Evolutionary conservation across 2,888 invertebrate genomes (phyloP).

Genomic region (Xylocampa areola): DNA sequence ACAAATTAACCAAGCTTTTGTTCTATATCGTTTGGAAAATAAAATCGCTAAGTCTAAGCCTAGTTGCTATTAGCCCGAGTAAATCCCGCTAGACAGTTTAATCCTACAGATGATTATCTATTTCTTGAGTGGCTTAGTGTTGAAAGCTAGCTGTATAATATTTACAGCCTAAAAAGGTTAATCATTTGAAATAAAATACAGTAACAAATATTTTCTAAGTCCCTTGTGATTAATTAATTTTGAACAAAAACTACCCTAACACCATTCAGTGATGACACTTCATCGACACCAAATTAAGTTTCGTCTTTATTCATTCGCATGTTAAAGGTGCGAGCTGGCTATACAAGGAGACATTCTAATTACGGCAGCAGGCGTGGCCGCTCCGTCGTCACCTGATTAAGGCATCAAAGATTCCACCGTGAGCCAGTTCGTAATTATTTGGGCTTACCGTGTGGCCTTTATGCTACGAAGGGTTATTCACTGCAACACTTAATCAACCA

Average conservation of each 20-base stretch:
- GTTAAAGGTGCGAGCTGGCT: slow-evolving; percentile 61
- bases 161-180: background rate
- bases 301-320: slow-evolving; percentile 59
- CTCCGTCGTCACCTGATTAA: slow-evolving; percentile 81
- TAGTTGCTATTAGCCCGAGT: slow-evolving; percentile 22
- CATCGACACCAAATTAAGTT: slow-evolving; percentile 59
- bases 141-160: slow-evolving; percentile 1
- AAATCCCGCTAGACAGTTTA: slow-evolving; percentile 21
- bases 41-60: slow-evolving; percentile 30
- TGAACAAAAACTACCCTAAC: background rate
- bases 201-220: background rate
- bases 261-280: slow-evolving; percentile 36
- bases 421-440: slow-evolving; percentile 78
- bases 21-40: slow-evolving; percentile 52
- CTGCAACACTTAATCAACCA: slow-evolving; percentile 49
- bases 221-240: slow-evolving; percentile 19
- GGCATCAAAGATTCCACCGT: slow-evolving; percentile 77
- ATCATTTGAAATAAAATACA: background rate
- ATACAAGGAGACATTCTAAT: slow-evolving; percentile 80
- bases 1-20: slow-evolving; percentile 51
- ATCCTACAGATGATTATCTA: slow-evolving; percentile 13
- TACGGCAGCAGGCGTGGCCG: slow-evolving; percentile 76
- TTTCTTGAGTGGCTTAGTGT: slow-evolving; percentile 7
- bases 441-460: slow-evolving; percentile 65
- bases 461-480: slow-evolving; percentile 57